Evolutionary conservation across 2,797 vertebrate species (phyloP).

Genomic region (Esox masquinongy): DNA sequence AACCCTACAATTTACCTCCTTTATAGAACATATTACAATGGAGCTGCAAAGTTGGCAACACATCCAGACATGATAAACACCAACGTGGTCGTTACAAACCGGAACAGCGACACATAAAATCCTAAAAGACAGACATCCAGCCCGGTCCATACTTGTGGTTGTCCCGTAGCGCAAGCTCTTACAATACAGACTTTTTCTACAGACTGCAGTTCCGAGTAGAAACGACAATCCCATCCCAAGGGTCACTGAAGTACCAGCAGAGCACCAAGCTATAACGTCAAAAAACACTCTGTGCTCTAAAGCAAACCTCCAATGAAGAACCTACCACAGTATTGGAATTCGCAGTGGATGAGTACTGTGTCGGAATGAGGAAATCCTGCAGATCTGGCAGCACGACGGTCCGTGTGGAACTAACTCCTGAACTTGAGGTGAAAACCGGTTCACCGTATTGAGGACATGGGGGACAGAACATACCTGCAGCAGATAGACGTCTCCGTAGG

Average conservation of each 20-base stretch:
- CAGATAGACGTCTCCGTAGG: conserved; percentile 88
- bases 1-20: conserved; percentile 14
- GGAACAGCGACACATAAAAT: conserved; percentile 32
- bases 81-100: conserved; percentile 37
- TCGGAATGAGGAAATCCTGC: neutral
- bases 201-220: neutral
- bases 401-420: neutral
- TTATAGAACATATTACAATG: conserved; percentile 22
- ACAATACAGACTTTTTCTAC: neutral
- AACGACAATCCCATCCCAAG: conserved; percentile 7
- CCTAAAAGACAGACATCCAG: neutral
- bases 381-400: neutral
- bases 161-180: neutral
- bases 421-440: neutral
- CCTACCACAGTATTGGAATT: neutral
- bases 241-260: neutral
- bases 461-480: conserved; percentile 81
- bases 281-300: neutral
- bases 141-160: conserved; percentile 41
- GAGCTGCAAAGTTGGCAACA: conserved; percentile 24
- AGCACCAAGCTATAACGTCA: neutral
- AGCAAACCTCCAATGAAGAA: neutral
- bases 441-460: neutral
- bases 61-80: conserved; percentile 24
- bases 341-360: neutral